These are phyloP conservation scores for Silurus glanis DNA, from an alignment of 2,113 vertebrate species.

Conservation along the genomic window DNA sequence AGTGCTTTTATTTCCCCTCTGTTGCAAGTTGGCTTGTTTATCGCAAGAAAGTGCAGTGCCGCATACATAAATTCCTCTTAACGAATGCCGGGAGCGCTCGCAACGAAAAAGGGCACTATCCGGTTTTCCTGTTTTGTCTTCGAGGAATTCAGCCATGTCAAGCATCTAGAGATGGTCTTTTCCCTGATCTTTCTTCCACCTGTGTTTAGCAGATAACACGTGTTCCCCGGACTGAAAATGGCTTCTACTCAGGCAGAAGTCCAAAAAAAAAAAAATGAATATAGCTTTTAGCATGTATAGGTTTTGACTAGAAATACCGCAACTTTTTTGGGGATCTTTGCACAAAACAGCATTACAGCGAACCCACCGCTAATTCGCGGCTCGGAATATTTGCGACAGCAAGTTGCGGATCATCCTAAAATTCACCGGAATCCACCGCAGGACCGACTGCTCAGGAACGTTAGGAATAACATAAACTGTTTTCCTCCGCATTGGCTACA, in stretches of 20 bases:
- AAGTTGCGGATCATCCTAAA: no score
- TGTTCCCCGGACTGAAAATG: background rate
- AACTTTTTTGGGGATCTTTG: no score
- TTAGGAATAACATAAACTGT: no score
- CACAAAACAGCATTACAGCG: no score
- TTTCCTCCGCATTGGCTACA: background rate
- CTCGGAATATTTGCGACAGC: no score
- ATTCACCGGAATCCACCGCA: no score
- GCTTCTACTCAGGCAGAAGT: background rate
- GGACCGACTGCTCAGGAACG: no score
- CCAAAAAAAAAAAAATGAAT: background rate
- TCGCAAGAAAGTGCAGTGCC: background rate
- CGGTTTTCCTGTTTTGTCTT: constrained; percentile 19
- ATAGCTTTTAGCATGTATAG: background rate
- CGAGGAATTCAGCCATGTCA: constrained; percentile 31
- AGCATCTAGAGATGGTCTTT: background rate
- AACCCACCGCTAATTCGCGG: no score
- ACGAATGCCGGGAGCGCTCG: constrained; percentile 10
- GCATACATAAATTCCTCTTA: constrained; percentile 14
- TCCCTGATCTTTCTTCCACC: constrained; percentile 24
- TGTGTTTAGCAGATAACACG: constrained; percentile 2
- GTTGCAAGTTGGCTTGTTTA: background rate
- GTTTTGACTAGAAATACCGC: background rate
- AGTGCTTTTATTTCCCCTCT: background rate
- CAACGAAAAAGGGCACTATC: background rate